These are phyloP conservation scores for Pachyseris speciosa DNA, from an alignment of 64 coral and sea anemone genomes.

Conservation along the genomic window DNA sequence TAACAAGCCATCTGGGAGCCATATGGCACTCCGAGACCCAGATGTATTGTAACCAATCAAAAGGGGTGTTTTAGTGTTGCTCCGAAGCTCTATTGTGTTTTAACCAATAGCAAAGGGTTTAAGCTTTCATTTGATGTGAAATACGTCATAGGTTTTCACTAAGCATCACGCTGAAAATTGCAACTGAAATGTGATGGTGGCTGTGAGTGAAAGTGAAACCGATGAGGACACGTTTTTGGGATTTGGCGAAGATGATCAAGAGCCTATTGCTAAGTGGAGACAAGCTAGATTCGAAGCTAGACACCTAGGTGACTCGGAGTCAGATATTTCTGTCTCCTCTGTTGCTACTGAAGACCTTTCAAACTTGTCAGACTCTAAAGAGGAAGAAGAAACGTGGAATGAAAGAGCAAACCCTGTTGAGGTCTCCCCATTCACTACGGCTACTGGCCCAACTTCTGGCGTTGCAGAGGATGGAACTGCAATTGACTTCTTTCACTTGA, in stretches of 20 bases:
- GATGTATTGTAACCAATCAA: conserved; percentile 14
- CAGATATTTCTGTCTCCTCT: background rate
- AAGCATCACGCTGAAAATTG: background rate
- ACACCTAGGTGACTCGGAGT: background rate
- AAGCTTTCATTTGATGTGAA: background rate
- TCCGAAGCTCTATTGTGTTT: background rate
- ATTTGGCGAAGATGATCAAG: background rate
- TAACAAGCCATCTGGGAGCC: too few species aligned
- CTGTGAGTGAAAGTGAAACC: background rate
- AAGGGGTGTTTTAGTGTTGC: background rate
- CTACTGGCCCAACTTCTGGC: conserved; percentile 15
- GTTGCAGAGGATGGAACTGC: conserved; percentile 51
- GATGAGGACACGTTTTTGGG: background rate
- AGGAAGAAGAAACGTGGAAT: background rate
- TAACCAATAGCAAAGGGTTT: conserved; percentile 24
- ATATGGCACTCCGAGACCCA: background rate
- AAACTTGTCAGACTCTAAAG: background rate
- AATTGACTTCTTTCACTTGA: conserved; percentile 48
- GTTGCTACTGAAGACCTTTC: background rate
- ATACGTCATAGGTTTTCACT: background rate
- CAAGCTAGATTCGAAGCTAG: background rate
- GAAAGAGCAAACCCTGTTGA: background rate
- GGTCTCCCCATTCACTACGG: background rate
- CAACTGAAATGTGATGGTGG: background rate
- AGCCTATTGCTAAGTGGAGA: background rate